Conservation (phyloP, 1,140 invertebrate genomes). For the Drosophila orena region DNA sequence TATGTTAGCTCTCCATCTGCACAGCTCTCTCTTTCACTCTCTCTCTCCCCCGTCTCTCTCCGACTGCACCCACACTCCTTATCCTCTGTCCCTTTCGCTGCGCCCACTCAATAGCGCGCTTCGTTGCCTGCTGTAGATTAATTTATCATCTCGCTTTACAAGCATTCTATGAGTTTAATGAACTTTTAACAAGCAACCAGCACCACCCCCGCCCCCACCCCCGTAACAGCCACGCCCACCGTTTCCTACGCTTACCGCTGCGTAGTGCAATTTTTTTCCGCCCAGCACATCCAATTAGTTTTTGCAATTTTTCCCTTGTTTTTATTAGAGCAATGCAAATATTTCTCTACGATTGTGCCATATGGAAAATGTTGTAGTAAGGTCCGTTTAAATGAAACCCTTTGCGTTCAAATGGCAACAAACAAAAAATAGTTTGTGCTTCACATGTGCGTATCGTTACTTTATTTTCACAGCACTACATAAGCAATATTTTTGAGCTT, state of each 20-base stretch:
- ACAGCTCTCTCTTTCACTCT: not conserved
- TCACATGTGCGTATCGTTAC: not conserved
- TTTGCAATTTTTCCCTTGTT: conserved; percentile 64
- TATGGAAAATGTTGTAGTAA: conserved; percentile 40
- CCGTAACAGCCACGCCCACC: not conserved
- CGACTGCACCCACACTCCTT: not conserved
- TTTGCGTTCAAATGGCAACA: not conserved
- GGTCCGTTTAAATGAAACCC: conserved; percentile 38
- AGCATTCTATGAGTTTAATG: conserved; percentile 82
- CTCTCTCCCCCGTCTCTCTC: conserved; percentile 17
- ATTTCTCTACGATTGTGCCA: conserved; percentile 57
- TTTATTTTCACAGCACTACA: not conserved
- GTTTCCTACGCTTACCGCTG: conserved; percentile 18
- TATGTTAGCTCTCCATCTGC: conserved; percentile 60
- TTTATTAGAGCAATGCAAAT: conserved; percentile 80
- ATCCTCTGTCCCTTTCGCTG: conserved; percentile 25
- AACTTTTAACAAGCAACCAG: conserved; percentile 79
- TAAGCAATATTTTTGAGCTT: too few species aligned
- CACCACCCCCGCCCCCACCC: conserved; percentile 32
- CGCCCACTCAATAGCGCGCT: conserved; percentile 78
- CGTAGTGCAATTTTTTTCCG: conserved; percentile 44
- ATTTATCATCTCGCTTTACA: conserved; percentile 84
- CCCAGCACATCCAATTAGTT: conserved; percentile 76
- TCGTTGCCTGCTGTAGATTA: conserved; percentile 79
- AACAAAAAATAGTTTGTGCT: not conserved